Evolutionary conservation across 2,797 vertebrate species (phyloP), one percentile per base, ranked within the genome.

Genomic region (Mastacembelus armatus): DNA sequence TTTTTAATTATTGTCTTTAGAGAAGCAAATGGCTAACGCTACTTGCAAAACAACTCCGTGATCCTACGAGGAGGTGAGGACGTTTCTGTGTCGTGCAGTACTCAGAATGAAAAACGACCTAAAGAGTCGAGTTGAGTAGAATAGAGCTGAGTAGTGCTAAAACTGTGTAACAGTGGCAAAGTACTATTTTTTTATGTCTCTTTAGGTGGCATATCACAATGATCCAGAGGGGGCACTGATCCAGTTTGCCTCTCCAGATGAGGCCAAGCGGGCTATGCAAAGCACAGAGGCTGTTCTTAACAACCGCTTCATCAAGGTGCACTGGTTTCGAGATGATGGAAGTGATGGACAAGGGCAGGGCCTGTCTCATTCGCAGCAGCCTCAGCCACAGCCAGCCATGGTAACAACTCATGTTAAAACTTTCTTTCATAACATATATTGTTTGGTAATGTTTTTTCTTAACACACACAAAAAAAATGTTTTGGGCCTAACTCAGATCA

Each of bases 231-330:
- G 95, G 66, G 97, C 97, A 7, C 94, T 99, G 71, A 98, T 99
- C 78, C 97, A 98, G 87, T 99, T 99, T 90, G 94, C 96, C 33
- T 93, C 94, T 18, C 94, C 96, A 0, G 96, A 95, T 30, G 96
- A 98, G 86, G 97, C 97, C 54, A 97, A 93, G 84, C 95, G 95
- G 62, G 96, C 97, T 65, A 96, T 98, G 70, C 96, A 96, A 61
- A 98, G 96, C 91, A 96, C 96, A 35, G 97, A 99, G 91, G 98
- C 98, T 7, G 96, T 99, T 24, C 94, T 99, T 76, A 98, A 98
- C 85, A 98, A 98, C 89, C 95, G 97, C 44, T 99, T 98, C 85
- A 99, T 99, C 88, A 95, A 93, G 81, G 94, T 98, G 58, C 94
- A 96, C 87, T 99, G 98, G 98, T 96, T 95, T 80, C 94, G 96